These are phyloP conservation scores for Drosophila kanapiae DNA, from an alignment of 1,140 invertebrate genomes.

Conservation along the genomic window DNA sequence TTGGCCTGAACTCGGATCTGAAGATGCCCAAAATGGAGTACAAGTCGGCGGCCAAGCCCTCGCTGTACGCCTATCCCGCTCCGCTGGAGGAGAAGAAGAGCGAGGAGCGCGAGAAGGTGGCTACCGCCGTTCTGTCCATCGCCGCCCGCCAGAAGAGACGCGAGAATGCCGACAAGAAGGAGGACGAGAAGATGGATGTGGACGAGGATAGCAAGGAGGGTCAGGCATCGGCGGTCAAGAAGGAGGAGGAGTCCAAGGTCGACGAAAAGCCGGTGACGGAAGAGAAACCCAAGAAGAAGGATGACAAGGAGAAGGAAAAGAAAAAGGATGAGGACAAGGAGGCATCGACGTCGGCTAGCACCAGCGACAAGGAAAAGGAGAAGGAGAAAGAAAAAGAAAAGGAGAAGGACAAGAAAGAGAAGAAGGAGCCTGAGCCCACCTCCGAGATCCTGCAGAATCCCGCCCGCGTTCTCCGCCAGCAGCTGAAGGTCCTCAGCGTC, in stretches of 20 bases:
- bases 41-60: slow-evolving; percentile 97
- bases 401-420: slow-evolving; percentile 87
- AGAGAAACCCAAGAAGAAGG: slow-evolving; percentile 85
- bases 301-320: slow-evolving; percentile 86
- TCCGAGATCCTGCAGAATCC: slow-evolving; percentile 98
- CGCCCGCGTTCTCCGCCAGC: slow-evolving; percentile 96
- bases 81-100: slow-evolving; percentile 99
- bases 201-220: slow-evolving; percentile 88
- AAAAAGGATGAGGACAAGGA: slow-evolving; percentile 84
- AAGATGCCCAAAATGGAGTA: slow-evolving; percentile 99
- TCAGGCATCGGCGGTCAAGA: slow-evolving; percentile 86
- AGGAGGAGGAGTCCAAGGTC: slow-evolving; percentile 87
- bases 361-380: slow-evolving; percentile 85
- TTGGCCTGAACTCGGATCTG: slow-evolving; percentile 97
- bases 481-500: slow-evolving; percentile 94
- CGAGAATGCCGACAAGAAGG: slow-evolving; percentile 87
- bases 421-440: slow-evolving; percentile 94
- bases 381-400: slow-evolving; percentile 86
- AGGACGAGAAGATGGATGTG: slow-evolving; percentile 92
- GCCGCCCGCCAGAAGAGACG: slow-evolving; percentile 95
- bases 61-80: slow-evolving; percentile 98
- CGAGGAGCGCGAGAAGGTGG: slow-evolving; percentile 97
- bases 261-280: slow-evolving; percentile 81
- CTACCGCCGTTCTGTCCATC: slow-evolving; percentile 98
- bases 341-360: slow-evolving; percentile 64